Percentiles rank a stretch among this genome's conserved stretches.
These are phyloP conservation scores for western clawed frog (Xenopus tropicalis) DNA, from an alignment of 2,113 vertebrate genomes.

Conservation along the genomic window DNA sequence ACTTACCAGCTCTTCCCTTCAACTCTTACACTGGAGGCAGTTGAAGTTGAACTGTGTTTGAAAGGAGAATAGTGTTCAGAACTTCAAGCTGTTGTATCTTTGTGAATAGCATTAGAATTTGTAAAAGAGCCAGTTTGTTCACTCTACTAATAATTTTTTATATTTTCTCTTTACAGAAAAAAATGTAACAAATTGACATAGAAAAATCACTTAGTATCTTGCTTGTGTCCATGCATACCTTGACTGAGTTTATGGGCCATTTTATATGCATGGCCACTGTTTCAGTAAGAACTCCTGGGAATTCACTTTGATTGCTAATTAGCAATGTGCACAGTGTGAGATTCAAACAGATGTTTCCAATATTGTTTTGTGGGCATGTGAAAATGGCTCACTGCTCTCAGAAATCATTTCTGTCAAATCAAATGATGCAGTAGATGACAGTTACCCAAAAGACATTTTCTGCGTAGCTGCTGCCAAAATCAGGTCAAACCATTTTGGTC, in stretches of 20 bases:
- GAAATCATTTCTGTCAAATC: slow-evolving; percentile 25
- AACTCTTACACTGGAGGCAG: too few species aligned
- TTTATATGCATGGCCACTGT: slow-evolving; percentile 28
- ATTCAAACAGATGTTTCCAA: slow-evolving; percentile 39
- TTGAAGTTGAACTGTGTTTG: too few species aligned
- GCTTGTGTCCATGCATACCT: slow-evolving; percentile 11
- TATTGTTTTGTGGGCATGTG: slow-evolving; percentile 26
- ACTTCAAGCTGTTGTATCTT: too few species aligned
- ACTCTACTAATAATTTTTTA: too few species aligned
- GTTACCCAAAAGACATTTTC: slow-evolving; percentile 17
- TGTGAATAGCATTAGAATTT: too few species aligned
- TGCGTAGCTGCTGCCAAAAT: neutral
- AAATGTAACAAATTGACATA: neutral
- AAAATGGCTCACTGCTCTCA: slow-evolving; percentile 34
- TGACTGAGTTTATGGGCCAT: slow-evolving; percentile 24
- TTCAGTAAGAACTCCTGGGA: slow-evolving; percentile 23
- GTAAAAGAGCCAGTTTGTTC: too few species aligned
- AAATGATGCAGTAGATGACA: slow-evolving; percentile 26
- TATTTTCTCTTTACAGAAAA: neutral
- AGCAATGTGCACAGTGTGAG: slow-evolving; percentile 25
- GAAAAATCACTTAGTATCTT: slow-evolving; percentile 12
- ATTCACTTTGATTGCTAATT: slow-evolving; percentile 36
- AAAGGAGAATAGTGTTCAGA: too few species aligned
- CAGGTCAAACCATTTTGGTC: neutral
- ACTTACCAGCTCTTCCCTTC: too few species aligned